Percentiles rank a stretch among this genome's conserved stretches.
Evolutionary conservation across 2,113 vertebrate genomes (phyloP).

Genomic region (Centropus bengalensis): DNA sequence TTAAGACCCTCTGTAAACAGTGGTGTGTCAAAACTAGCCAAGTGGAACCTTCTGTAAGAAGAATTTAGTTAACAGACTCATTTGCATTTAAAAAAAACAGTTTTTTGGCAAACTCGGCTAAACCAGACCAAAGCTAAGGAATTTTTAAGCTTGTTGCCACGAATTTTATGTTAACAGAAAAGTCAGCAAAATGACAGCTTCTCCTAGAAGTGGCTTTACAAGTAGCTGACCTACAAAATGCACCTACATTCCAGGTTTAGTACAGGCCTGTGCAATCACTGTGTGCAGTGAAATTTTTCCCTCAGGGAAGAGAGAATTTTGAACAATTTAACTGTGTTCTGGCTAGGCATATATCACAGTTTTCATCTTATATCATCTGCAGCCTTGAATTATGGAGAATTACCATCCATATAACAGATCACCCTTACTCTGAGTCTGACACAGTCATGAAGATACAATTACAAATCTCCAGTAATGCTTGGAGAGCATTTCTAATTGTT

Average conservation of each 20-base stretch:
- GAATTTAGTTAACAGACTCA: background rate
- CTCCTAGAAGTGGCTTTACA: background rate
- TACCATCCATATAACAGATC: background rate
- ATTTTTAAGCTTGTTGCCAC: background rate
- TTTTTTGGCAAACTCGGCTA: background rate
- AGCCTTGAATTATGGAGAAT: background rate
- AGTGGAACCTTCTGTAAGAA: background rate
- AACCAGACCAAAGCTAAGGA: background rate
- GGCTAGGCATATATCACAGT: background rate
- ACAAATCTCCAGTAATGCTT: background rate
- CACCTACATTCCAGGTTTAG: constrained; percentile 12
- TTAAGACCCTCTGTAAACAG: background rate
- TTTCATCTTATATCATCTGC: background rate
- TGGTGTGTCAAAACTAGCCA: background rate
- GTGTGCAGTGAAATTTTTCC: constrained; percentile 21
- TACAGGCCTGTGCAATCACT: constrained; percentile 16
- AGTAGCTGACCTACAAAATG: constrained; percentile 7
- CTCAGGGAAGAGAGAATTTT: background rate
- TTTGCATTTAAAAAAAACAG: background rate
- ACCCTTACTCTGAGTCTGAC: background rate
- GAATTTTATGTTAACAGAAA: background rate
- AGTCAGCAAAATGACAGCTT: background rate
- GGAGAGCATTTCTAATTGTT: background rate
- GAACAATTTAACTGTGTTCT: constrained; percentile 4
- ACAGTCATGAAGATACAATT: background rate